Conservation (phyloP, 1,140 invertebrate genomes). For the Euwallacea fornicatus region DNA sequence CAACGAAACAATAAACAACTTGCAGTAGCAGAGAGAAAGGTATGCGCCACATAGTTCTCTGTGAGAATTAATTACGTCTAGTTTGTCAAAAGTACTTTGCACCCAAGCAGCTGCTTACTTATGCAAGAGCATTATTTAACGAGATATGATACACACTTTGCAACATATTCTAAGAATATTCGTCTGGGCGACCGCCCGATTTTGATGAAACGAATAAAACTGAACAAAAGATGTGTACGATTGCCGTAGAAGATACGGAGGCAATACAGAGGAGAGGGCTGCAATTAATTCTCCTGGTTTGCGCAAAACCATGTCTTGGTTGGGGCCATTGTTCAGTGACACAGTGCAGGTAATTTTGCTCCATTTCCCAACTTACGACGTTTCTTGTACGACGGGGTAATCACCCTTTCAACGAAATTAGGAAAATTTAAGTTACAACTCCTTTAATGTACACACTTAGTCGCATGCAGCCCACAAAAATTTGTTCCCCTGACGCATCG, state of each 20-base stretch:
- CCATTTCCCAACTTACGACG: constrained; percentile 22
- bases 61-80: constrained; percentile 9
- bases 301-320: constrained; percentile 17
- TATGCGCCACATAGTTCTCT: neutral
- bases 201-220: too few relatives aligned
- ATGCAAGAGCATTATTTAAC: neutral
- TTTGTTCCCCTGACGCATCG: too few relatives aligned
- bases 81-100: constrained; percentile 14
- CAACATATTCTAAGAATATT: too few relatives aligned
- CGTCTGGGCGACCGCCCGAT: too few relatives aligned
- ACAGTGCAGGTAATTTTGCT: constrained; percentile 22
- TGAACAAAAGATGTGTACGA: neutral
- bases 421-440: constrained; percentile 22
- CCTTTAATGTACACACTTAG: neutral
- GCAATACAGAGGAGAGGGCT: constrained; percentile 4
- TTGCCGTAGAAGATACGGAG: neutral
- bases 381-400: constrained; percentile 23
- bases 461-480: too few relatives aligned
- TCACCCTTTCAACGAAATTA: constrained; percentile 29
- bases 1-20: constrained; percentile 11
- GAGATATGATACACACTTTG: neutral
- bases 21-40: constrained; percentile 3
- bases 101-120: constrained; percentile 8
- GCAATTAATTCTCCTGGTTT: constrained; percentile 7
- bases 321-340: constrained; percentile 17